Evolutionary conservation across 2,888 invertebrate species (phyloP), one percentile per base, ranked within the genome.

Genomic region (Limnephilus marmoratus): DNA sequence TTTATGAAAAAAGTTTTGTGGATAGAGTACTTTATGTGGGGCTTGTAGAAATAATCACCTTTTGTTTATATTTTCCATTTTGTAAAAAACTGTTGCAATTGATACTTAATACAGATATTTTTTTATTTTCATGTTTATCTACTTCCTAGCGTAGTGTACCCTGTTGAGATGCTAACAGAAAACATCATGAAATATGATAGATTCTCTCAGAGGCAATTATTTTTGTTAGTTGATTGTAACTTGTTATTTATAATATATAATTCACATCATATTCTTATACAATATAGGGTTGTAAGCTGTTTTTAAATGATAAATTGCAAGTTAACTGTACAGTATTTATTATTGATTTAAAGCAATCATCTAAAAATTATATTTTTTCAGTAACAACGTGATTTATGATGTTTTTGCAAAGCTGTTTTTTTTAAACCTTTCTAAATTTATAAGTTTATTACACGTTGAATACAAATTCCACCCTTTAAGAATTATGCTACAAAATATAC

Each of bases 271-370:
- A 81, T 90, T 90, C 41, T 90, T 81, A 90, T 81, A 81, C 45
- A 45, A 90, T 45, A 12, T 90, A 49, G 53, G 12, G 83, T 34
- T 49, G n/a, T 90, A 90, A 90, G 90, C 85, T 91, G 90, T 91
- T 91, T 91, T 91, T 80, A 80, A 68, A 91, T 41, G 41, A 29
- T 91, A 80, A 34, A 80, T 91, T 93, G 89, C 53, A 93, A 81
- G 91, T 88, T 92, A 90, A 85, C 83, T 92, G 92, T 93, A 94
- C 93, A 93, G 94, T 94, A 93, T 94, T 93, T 94, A 94, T 94
- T 94, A 90, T 90, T 90, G 83, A 31, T 45, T 90, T 90, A 90
- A 68, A 68, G 24, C 24, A 24, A 68, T 68, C 49, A 24, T 68
- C 3, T 45, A 34, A 49, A 29, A 86, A 86, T 15, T 88, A 93